Base-by-base conservation (phyloP, 1,140 invertebrate genomes). In the Drusus annulatus region DNA sequence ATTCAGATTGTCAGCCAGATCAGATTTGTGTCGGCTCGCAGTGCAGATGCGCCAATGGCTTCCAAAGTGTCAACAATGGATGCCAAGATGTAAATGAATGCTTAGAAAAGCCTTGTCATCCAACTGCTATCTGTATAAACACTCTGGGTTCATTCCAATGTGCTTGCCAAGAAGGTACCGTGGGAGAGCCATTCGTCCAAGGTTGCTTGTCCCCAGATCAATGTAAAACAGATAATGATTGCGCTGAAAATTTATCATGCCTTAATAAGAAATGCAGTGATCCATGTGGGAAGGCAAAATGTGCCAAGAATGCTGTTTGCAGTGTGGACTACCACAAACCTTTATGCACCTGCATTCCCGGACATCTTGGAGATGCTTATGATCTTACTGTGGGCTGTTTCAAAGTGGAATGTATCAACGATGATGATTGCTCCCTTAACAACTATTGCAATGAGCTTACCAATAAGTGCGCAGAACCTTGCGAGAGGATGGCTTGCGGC, bases 391-490 rank as follows among this genome's bases (percentile, higher is more conserved):
- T 94, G 13, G 95, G 94, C 10, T 96, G 95, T 84, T 96, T 95
- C 87, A 94, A 94, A 89, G 95, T 96, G 1, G 96, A 97, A 89
- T 97, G 96, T 86, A 88, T 94, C 1, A 91, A 91, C 7, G 92
- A 95, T 87, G 91, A 91, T 45, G 95, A 97, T 73, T 97, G 96
- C 86, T 87, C 93, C 2, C 86, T 84, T 15, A 94, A 95, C 81
- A 94, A 94, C 87, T 92, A 92, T 76, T 97, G 96, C 84, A 93
- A 96, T 85, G 84, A 85, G 7, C 90, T 93, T 82, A 92, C 89
- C 17, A 95, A 96, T 86, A 96, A 95, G 87, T 97, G 96, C 86
- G 89, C 92, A 92, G 94, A 95, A 90, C 94, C 95, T 68, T 97
- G 95, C 84, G 94, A 95, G 81, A 87, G 91, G 78, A 88, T 92